Percentiles rank a stretch among this genome's conserved stretches.
Conservation (phyloP, 2,113 vertebrate genomes). For the Raphicerus campestris region DNA sequence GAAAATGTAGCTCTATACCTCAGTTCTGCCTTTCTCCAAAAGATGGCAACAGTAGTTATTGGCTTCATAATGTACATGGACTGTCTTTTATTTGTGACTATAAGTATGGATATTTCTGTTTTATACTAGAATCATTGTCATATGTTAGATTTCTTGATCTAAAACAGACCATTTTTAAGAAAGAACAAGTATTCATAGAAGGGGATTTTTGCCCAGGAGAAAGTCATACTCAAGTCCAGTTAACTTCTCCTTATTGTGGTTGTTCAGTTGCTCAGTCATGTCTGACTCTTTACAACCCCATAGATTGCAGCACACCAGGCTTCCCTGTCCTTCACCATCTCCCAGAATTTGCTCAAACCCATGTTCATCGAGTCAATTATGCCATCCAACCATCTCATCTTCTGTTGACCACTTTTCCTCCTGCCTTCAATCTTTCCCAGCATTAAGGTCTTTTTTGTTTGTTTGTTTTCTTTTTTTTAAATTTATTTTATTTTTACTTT, state of each 20-base stretch:
- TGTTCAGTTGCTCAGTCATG: background rate
- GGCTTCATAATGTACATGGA: background rate
- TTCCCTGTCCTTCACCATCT: background rate
- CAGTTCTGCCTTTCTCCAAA: conserved; percentile 22
- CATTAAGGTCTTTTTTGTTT: background rate
- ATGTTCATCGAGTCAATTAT: background rate
- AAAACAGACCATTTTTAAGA: background rate
- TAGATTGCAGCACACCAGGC: background rate
- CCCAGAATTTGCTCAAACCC: background rate
- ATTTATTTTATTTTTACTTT: no score
- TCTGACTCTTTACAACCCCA: background rate
- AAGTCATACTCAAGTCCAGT: background rate
- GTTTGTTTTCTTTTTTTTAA: no score
- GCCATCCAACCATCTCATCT: background rate
- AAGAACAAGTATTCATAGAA: background rate
- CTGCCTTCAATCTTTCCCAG: background rate
- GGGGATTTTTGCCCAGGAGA: background rate
- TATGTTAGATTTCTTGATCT: background rate
- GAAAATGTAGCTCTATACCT: background rate
- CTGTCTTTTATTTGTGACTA: background rate
- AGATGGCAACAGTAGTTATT: background rate
- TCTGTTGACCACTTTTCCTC: background rate
- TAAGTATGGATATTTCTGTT: background rate
- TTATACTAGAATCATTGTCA: background rate
- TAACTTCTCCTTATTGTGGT: background rate